Percentiles rank a stretch among this genome's conserved stretches.
These are phyloP conservation scores for Eumerus sabulonum DNA, from an alignment of 2,888 invertebrate genomes.

Conservation along the genomic window DNA sequence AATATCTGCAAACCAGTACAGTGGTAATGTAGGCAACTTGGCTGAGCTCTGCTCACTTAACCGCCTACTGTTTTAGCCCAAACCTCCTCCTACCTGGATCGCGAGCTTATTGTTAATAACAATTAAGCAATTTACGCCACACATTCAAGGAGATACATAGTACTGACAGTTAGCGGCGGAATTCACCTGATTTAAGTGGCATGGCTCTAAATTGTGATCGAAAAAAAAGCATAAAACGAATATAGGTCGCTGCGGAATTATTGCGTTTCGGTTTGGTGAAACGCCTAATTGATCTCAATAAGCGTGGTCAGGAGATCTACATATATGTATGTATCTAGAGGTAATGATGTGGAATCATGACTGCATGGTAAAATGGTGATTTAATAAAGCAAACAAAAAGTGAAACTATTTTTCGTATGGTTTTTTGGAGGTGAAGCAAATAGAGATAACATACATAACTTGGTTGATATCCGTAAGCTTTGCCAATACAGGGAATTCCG, in stretches of 20 bases:
- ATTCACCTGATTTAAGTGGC: constrained; percentile 9
- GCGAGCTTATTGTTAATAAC: not conserved
- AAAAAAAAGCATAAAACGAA: not conserved
- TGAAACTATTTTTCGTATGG: no score
- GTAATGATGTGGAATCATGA: no score
- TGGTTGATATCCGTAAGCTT: no score
- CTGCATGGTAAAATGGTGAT: constrained; percentile 19
- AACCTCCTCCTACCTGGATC: constrained; percentile 22
- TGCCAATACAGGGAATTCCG: no score
- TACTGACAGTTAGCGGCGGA: constrained; percentile 1
- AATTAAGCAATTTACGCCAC: constrained; percentile 16
- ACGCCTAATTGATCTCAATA: constrained; percentile 55
- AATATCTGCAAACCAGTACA: constrained; percentile 2
- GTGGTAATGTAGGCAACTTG: not conserved
- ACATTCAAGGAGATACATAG: no score
- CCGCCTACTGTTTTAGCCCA: constrained; percentile 33
- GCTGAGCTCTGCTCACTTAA: no score
- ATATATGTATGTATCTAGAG: no score
- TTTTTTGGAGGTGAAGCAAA: no score
- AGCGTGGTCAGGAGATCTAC: constrained; percentile 9
- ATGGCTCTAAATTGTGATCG: not conserved
- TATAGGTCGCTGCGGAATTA: constrained; percentile 25
- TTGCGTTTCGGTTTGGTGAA: constrained; percentile 52
- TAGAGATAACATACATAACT: no score
- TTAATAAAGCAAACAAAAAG: not conserved